Evolutionary conservation across 2,888 invertebrate genomes (phyloP).

Genomic region (Macrophya annulata): DNA sequence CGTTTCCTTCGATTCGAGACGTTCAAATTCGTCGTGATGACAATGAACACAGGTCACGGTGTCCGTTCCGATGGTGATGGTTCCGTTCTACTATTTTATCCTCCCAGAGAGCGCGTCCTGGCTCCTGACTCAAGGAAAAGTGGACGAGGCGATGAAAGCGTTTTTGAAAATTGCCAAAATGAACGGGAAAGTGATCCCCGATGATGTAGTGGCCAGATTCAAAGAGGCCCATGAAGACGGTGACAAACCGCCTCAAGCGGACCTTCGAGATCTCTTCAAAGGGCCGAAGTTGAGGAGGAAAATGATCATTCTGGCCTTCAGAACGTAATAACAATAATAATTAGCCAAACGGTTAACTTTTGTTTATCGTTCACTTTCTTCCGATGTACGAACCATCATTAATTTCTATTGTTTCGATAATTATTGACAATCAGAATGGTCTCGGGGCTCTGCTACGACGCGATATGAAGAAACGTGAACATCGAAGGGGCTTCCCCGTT

Average conservation of each 20-base stretch:
- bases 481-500: slow-evolving; percentile 82
- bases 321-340: slow-evolving; percentile 80
- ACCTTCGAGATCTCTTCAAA: slow-evolving; percentile 80
- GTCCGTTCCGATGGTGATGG: slow-evolving; percentile 19
- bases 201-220: slow-evolving; percentile 79
- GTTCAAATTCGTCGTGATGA: not conserved
- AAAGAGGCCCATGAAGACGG: slow-evolving; percentile 71
- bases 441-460: slow-evolving; percentile 83
- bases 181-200: slow-evolving; percentile 79
- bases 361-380: not conserved
- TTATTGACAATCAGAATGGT: slow-evolving; percentile 80
- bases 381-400: not conserved
- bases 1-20: not conserved
- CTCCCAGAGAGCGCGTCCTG: slow-evolving; percentile 84
- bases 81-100: slow-evolving; percentile 34
- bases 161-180: slow-evolving; percentile 81
- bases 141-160: slow-evolving; percentile 80
- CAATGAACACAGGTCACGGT: not conserved
- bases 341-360: too few relatives aligned
- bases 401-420: not conserved
- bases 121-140: slow-evolving; percentile 81
- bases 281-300: slow-evolving; percentile 82
- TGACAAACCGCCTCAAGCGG: slow-evolving; percentile 69
- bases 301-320: slow-evolving; percentile 82
- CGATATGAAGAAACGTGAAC: slow-evolving; percentile 83